phyloP scores from a whole-genome alignment of 2,888 invertebrate species.

The Patella depressa region DNA sequence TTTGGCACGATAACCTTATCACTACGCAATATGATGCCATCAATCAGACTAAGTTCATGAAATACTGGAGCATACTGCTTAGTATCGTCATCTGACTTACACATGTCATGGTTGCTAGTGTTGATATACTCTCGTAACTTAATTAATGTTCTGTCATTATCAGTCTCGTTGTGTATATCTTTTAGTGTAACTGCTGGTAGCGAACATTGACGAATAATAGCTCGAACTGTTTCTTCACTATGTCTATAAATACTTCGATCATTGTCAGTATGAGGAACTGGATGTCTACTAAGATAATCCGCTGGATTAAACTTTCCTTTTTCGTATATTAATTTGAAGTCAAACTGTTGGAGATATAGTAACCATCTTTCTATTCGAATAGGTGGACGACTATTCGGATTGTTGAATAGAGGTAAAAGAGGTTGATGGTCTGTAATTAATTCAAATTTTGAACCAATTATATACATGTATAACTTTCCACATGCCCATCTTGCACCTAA shows the following conservation, averaged over 20 bases:
- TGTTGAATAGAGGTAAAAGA: conserved; percentile 44
- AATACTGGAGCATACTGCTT: conserved; percentile 21
- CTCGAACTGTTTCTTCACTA: conserved; percentile 32
- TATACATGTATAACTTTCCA: conserved; percentile 53
- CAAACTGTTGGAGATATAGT: conserved; percentile 33
- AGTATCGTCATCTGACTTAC: neutral
- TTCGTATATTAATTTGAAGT: conserved; percentile 33
- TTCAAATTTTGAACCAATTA: conserved; percentile 47
- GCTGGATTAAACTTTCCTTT: conserved; percentile 45
- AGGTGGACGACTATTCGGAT: conserved; percentile 39
- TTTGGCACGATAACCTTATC: conserved; percentile 38
- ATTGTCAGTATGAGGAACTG: conserved; percentile 20
- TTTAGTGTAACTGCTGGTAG: neutral
- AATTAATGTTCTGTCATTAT: conserved; percentile 20
- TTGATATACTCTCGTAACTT: neutral
- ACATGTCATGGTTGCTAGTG: neutral
- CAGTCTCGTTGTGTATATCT: conserved; percentile 20
- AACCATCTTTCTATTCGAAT: conserved; percentile 41
- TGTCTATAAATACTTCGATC: conserved; percentile 24
- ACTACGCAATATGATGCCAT: conserved; percentile 31
- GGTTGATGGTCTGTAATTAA: conserved; percentile 57
- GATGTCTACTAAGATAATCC: conserved; percentile 44
- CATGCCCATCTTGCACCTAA: conserved; percentile 50
- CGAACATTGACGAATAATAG: conserved; percentile 20
- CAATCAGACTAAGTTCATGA: conserved; percentile 24